Conservation (phyloP, 1,140 invertebrate species). For the Episyrphus balteatus region DNA sequence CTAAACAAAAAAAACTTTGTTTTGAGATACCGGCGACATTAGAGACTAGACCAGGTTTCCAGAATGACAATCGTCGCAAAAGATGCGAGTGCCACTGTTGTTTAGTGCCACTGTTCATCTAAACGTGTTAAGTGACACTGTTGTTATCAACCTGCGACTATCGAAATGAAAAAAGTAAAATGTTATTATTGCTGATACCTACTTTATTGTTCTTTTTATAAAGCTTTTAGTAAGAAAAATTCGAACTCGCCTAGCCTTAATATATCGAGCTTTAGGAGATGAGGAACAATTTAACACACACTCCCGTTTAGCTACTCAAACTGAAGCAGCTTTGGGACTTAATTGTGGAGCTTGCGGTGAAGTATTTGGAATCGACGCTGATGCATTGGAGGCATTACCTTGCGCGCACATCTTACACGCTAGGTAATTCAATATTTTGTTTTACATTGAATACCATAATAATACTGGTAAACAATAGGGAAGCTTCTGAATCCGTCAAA, state of each 20-base stretch:
- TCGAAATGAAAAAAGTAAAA: no score
- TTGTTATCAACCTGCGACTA: no score
- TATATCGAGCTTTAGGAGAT: conserved; percentile 69
- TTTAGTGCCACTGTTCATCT: no score
- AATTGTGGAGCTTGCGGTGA: conserved; percentile 65
- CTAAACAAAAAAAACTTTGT: not conserved
- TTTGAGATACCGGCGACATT: not conserved
- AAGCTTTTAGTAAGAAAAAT: conserved; percentile 67
- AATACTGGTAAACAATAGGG: no score
- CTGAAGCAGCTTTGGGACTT: conserved; percentile 61
- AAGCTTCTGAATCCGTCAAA: no score
- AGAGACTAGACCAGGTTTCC: not conserved
- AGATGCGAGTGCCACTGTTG: no score
- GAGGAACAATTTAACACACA: conserved; percentile 64
- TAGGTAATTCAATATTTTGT: conserved; percentile 46
- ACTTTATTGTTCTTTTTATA: conserved; percentile 7
- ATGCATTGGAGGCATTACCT: conserved; percentile 63
- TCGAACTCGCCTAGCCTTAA: conserved; percentile 58
- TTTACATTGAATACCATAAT: not conserved
- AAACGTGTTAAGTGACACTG: no score
- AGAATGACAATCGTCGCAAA: no score
- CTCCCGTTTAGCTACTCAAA: conserved; percentile 53
- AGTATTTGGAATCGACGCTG: conserved; percentile 60
- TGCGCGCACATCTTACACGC: conserved; percentile 77
- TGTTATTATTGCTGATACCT: no score